phyloP scores from a whole-genome alignment of 2,113 vertebrate genomes.

The Proteles cristata region DNA sequence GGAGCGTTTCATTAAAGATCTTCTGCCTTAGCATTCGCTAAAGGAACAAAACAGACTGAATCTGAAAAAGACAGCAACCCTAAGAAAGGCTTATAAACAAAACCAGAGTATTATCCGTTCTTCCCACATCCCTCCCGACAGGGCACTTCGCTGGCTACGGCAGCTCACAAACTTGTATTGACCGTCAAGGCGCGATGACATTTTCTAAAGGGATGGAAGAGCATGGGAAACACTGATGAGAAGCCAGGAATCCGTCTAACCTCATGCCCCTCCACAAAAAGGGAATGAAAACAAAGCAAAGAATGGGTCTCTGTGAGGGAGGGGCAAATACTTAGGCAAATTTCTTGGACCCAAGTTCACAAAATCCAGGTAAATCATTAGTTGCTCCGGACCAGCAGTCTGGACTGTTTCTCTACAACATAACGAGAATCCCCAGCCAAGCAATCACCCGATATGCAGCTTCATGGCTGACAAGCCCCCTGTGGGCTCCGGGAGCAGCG shows the following conservation, averaged over 20 bases:
- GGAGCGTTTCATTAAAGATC: background rate
- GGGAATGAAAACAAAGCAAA: background rate
- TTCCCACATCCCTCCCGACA: background rate
- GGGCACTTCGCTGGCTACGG: background rate
- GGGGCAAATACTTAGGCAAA: background rate
- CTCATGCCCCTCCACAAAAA: background rate
- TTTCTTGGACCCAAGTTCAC: background rate
- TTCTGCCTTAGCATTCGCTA: background rate
- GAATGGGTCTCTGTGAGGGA: background rate
- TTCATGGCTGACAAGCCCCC: background rate
- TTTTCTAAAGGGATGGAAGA: slow-evolving; percentile 16
- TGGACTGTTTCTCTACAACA: background rate
- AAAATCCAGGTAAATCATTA: background rate
- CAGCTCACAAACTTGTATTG: background rate
- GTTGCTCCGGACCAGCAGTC: background rate
- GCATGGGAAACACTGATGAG: background rate
- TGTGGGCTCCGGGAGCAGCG: background rate
- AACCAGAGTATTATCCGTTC: background rate
- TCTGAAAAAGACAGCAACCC: background rate
- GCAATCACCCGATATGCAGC: background rate
- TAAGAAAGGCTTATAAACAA: background rate
- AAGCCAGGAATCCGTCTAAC: background rate
- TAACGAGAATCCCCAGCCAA: background rate
- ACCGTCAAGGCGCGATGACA: background rate
- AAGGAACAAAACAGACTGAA: background rate